phyloP scores from a whole-genome alignment of 2,888 invertebrate genomes.

The Campoplex capitator region DNA sequence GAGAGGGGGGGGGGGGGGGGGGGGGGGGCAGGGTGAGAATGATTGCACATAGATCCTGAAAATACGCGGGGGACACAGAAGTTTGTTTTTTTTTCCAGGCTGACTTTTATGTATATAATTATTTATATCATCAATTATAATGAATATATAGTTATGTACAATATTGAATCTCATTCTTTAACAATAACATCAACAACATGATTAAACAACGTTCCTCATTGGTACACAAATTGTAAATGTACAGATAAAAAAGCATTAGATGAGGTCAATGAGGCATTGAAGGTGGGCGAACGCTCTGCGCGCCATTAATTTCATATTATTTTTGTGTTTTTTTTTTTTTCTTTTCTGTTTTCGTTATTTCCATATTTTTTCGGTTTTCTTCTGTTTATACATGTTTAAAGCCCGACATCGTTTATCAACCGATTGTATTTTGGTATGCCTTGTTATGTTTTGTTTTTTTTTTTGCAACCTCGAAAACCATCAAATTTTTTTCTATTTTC shows the following conservation, averaged over 20 bases:
- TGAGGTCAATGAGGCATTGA: constrained; percentile 84
- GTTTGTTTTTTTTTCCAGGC: constrained; percentile 69
- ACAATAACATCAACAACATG: constrained; percentile 92
- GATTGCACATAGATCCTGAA: constrained; percentile 61
- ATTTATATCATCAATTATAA: constrained; percentile 88
- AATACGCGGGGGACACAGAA: constrained; percentile 63
- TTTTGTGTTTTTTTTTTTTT: constrained; percentile 53
- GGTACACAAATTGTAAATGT: constrained; percentile 85
- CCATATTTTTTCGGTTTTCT: constrained; percentile 57
- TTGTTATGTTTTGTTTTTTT: constrained; percentile 64
- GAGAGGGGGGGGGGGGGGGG: constrained; percentile 1
- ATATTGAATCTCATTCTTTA: constrained; percentile 91
- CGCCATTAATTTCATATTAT: constrained; percentile 74
- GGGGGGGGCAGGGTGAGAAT: constrained; percentile 15
- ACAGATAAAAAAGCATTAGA: constrained; percentile 85
- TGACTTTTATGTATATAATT: constrained; percentile 83
- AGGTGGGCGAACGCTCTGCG: constrained; percentile 83
- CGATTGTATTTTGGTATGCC: constrained; percentile 64
- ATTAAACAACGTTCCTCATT: constrained; percentile 86
- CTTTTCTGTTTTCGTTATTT: constrained; percentile 43
- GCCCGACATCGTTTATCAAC: constrained; percentile 60
- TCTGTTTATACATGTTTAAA: constrained; percentile 70
- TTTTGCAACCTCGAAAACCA: constrained; percentile 64
- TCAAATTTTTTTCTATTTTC: constrained; percentile 59
- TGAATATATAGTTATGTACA: constrained; percentile 91